Evolutionary conservation across 2,797 vertebrate genomes (phyloP).

Genomic region (Pseudocheirus occidentalis): DNA sequence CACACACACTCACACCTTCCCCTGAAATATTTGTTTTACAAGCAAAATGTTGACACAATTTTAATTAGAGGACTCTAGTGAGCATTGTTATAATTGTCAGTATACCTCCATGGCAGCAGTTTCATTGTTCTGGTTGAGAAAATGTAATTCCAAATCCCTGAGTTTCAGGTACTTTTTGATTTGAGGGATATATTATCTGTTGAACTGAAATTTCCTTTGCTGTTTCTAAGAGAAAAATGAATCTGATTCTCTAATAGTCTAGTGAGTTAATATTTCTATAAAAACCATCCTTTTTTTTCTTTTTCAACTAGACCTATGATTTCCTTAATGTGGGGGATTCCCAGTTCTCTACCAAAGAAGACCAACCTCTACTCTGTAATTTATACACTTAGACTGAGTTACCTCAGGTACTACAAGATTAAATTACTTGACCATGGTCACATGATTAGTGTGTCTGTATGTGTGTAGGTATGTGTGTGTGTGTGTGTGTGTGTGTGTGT

Average conservation of each 20-base stretch:
- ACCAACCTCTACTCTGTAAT: background rate
- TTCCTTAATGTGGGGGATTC: background rate
- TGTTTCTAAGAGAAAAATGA: constrained; percentile 51
- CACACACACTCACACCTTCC: background rate
- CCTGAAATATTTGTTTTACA: constrained; percentile 74
- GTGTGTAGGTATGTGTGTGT: too few species aligned
- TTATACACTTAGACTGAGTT: background rate
- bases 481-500: too few species aligned
- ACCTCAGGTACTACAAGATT: background rate
- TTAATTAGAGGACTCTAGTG: constrained; percentile 75
- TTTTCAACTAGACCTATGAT: background rate
- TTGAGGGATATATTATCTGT: constrained; percentile 59
- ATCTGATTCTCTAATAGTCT: background rate
- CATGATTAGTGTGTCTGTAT: background rate
- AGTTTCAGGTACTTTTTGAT: constrained; percentile 51
- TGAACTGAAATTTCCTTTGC: constrained; percentile 56
- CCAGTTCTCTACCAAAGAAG: too few species aligned
- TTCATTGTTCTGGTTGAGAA: constrained; percentile 62
- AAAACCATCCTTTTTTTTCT: background rate
- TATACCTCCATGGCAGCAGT: constrained; percentile 64
- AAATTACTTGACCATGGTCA: background rate
- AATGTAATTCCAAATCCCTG: constrained; percentile 12
- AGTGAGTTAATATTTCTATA: constrained; percentile 38
- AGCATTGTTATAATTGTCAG: constrained; percentile 71
- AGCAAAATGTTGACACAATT: constrained; percentile 76